phyloP scores from a whole-genome alignment of 2,113 vertebrate species.

The Nipponia nippon region DNA sequence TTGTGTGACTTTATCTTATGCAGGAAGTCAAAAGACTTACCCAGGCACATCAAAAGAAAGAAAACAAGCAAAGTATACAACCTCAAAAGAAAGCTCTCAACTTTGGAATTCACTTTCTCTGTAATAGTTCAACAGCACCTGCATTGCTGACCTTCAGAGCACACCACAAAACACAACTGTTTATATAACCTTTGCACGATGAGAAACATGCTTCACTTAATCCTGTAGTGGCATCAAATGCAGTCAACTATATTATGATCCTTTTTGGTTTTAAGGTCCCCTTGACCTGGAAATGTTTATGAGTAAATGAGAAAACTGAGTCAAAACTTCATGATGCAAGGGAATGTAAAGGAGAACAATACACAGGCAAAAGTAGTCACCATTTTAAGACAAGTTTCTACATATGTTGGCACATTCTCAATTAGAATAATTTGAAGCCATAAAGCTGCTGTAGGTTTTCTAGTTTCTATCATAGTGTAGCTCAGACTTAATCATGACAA shows the following conservation, averaged over 20 bases:
- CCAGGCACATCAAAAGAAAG: neutral
- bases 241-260: neutral
- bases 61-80: neutral
- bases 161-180: neutral
- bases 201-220: neutral
- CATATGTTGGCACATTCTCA: neutral
- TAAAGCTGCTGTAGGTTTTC: neutral
- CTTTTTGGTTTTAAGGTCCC: neutral
- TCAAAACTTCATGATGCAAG: neutral
- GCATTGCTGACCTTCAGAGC: neutral
- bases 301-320: neutral
- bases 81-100: neutral
- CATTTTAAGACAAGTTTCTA: neutral
- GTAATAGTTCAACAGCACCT: neutral
- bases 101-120: constrained; percentile 17
- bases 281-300: neutral
- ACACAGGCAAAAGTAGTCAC: neutral
- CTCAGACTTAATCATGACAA: neutral
- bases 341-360: neutral
- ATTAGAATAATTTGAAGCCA: neutral
- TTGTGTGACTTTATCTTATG: neutral
- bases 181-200: neutral
- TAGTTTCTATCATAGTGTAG: neutral
- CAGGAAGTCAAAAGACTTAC: neutral
- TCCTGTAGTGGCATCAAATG: neutral